A percentile compares a stretch with the other conserved stretches of the same genome.
Evolutionary conservation across 2,888 invertebrate species (phyloP).

Genomic region (Lucinisca nassula): DNA sequence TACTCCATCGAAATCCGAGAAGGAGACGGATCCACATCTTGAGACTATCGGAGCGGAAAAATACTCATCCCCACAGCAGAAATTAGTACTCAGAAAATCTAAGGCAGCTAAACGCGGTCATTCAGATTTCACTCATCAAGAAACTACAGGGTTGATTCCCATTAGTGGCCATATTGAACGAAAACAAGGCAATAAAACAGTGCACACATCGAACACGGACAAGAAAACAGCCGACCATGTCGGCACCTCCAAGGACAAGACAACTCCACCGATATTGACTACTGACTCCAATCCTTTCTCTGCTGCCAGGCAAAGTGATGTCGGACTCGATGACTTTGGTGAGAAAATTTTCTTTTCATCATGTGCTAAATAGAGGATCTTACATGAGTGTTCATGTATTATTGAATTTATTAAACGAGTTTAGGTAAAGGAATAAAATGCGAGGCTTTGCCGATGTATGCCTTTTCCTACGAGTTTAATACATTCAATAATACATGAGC

Average conservation of each 20-base stretch:
- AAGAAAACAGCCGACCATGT: conserved; percentile 57
- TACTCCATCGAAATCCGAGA: conserved; percentile 35
- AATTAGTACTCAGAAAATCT: conserved; percentile 65
- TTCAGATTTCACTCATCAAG: conserved; percentile 39
- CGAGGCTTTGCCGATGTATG: no score
- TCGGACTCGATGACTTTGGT: conserved; percentile 46
- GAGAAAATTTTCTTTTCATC: no score
- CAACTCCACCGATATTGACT: conserved; percentile 36
- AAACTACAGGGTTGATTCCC: conserved; percentile 19
- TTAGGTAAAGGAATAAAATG: no score
- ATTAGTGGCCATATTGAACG: conserved; percentile 40
- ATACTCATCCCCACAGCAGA: conserved; percentile 73
- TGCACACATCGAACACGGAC: conserved; percentile 38
- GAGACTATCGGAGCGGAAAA: conserved; percentile 75
- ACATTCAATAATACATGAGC: no score
- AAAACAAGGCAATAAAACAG: conserved; percentile 60
- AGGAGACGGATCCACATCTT: conserved; percentile 43
- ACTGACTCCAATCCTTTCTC: conserved; percentile 8
- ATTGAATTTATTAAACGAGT: no score
- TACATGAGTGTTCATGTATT: no score
- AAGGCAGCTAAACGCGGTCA: conserved; percentile 73
- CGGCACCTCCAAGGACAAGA: conserved; percentile 60
- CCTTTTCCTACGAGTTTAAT: no score
- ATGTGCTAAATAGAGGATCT: no score
- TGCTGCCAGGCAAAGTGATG: conserved; percentile 19